Evolutionary conservation across 2,888 invertebrate genomes (phyloP), one percentile per base, ranked within the genome.

Genomic region (Temnothorax unifasciatus): DNA sequence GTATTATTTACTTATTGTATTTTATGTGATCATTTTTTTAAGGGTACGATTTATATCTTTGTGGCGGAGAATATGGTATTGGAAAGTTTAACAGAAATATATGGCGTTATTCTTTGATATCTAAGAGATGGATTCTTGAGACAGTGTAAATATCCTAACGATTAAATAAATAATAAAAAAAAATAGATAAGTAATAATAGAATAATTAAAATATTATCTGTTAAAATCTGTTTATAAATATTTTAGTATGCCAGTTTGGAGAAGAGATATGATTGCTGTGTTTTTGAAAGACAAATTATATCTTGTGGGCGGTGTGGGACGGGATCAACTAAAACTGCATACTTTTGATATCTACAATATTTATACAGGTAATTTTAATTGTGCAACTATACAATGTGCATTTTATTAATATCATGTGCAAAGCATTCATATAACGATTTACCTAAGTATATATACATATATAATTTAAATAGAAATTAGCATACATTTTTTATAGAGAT

Each of bases 41-140:
- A 94, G 94, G 92, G 83, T 93, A 92, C 47, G 90, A 89, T 77
- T 84, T 94, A 83, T 94, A 93, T 79, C 82, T 92, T 18, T 82
- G 93, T 25, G 94, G 94, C 3, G 94, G 94, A 21, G 93, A 93
- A 77, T 52, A 88, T 41, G 92, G 92, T 34, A 63, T 92, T 5
- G 93, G 92, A 3, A 89, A 86, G 50, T 94, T 94, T 73, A 92
- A 92, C 68, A 87, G 85, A 41, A 85, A 85, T 4, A 86, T 94
- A 47, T 92, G 92, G 92, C 92, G 93, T 5, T 94, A 93, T 57
- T 93, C 93, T 68, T 81, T 93, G 9, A 84, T 94, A 52, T 91
- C 92, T 6, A 92, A 92, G 47, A 92, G 91, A 44, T 94, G 93
- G 93, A 92, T 91, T 75, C 91, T 90, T 11, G 82, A 91, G 0